A percentile compares a stretch with the other conserved stretches of the same genome.
phyloP scores from a whole-genome alignment of 1,140 invertebrate genomes.

The Helicoverpa zea region DNA sequence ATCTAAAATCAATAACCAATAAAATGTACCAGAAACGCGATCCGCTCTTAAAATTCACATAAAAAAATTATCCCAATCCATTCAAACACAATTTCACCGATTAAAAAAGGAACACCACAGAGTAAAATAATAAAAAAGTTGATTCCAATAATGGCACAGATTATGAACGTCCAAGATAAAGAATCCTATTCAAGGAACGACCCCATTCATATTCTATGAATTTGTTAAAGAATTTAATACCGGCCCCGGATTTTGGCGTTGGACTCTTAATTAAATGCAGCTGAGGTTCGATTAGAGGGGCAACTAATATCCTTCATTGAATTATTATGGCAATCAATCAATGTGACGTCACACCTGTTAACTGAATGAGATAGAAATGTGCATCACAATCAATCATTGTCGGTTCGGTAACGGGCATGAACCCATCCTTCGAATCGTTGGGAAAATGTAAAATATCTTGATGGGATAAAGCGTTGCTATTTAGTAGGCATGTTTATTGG shows the following conservation, averaged over 20 bases:
- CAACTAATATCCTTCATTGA: slow-evolving; percentile 28
- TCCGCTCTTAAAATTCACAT: not conserved
- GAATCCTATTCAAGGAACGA: slow-evolving; percentile 28
- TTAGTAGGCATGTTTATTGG: no score
- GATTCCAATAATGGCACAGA: slow-evolving; percentile 44
- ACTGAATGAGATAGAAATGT: slow-evolving; percentile 32
- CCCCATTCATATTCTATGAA: slow-evolving; percentile 19
- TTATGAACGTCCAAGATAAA: slow-evolving; percentile 5
- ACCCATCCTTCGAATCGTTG: not conserved
- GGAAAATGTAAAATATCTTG: not conserved
- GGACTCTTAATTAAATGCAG: slow-evolving; percentile 9
- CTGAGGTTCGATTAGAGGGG: not conserved
- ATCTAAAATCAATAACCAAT: no score
- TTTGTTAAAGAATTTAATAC: slow-evolving; percentile 49
- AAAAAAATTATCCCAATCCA: slow-evolving; percentile 8
- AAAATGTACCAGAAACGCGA: not conserved
- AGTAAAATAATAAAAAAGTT: slow-evolving; percentile 36
- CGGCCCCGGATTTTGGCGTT: not conserved
- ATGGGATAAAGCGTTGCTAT: not conserved
- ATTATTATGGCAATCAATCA: slow-evolving; percentile 24
- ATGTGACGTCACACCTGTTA: slow-evolving; percentile 27
- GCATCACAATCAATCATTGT: slow-evolving; percentile 35
- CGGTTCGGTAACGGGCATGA: slow-evolving; percentile 1
- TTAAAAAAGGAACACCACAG: not conserved
- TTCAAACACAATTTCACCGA: slow-evolving; percentile 2